Evolutionary conservation across 1,140 invertebrate genomes (phyloP), one percentile per base, ranked within the genome.

Genomic region (Gryon sp.): DNA sequence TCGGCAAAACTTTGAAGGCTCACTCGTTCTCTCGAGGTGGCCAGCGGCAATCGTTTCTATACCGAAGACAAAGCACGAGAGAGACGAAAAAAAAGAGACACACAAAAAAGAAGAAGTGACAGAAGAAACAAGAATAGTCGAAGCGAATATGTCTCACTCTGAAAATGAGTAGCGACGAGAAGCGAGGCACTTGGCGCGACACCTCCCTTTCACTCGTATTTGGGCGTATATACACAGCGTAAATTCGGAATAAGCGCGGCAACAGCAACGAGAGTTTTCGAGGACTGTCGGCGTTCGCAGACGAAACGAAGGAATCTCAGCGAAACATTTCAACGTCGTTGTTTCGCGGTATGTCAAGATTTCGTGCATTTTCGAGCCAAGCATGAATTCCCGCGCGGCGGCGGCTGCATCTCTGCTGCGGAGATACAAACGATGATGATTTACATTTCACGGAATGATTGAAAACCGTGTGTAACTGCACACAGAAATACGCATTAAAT

Each of bases 381-480:
- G 65, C 52, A 59, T 16, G 46, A 59, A 69, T 59, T 69, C 16
- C 43, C 30, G 41, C 22, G 14, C 60, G n/a, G 19, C 11, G 41
- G 28, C 36, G 45, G 12, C 53, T 30, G 50, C 26, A 73, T 63
- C 11, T 2, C 32, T 30, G 45, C 38, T 26, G 28, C 55, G 38
- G 16, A 55, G 70, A 63, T 65, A 59, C 59, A 46, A 32, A 65
- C 30, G 57, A 62, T 45, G 68, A 72, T 63, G 52, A 73, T 73
- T 65, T 65, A 73, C 60, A 65, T 73, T 73, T 73, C 45, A 59
- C 15, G 50, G 38, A 59, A 74, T 65, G 65, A 73, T 73, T 73
- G 69, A 73, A 50, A 43, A 43, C 28, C 18, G 45, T 6, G 22
- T 11, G 20, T 8, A 45, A 46, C 16, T 22, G 6, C 43, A 18